Evolutionary conservation across 2,113 vertebrate genomes (phyloP), one percentile per base, ranked within the genome.

Genomic region (Ammospiza caudacuta): DNA sequence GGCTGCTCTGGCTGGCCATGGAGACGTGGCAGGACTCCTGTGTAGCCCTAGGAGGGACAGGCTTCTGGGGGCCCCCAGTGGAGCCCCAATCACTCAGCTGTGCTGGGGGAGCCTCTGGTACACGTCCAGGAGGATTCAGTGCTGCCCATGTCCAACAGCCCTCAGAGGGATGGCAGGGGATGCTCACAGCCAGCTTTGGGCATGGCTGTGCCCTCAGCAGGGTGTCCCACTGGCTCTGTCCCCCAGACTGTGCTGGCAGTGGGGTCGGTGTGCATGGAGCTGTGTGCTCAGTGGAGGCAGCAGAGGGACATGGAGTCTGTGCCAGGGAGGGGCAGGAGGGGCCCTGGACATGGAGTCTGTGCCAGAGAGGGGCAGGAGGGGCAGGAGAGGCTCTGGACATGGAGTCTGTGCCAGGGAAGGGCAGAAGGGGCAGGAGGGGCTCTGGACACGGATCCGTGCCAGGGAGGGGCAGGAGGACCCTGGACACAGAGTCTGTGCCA

Each of bases 201-300:
- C 20, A 22, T 0, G 9, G 44, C 62, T 0, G 0, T 86, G 58
- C 35, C 44, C 44, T 43, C 35, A 13, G 55, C 8, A 6, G 31
- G 12, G 16, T 13, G 54, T 68, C 77, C 21, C 3, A 0, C 3
- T 12, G 47, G 61, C 74, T 92, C 47, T 20, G 28, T 59, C 54
- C 87, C 9, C 3, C 17, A 18, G 11, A 20, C 0, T 6, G 31
- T 59, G 64, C 81, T 10, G 9, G 43, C 1, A 0, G 57, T 15
- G 57, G 54, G 64, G 51, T 49, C 1, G 0, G n/a, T 1, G 1
- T 0, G 0, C 0, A 0, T 8, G 59, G 55, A 74, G 39, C 68
- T 0, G 0, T 3, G 8, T 18, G 61, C 33, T 91, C 1, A 0
- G 46, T 2, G 6, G 67, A 74, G 19, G 43, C 29, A 9, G 54